Conservation (phyloP, 2,888 invertebrate species). For the Eudemis profundana region DNA sequence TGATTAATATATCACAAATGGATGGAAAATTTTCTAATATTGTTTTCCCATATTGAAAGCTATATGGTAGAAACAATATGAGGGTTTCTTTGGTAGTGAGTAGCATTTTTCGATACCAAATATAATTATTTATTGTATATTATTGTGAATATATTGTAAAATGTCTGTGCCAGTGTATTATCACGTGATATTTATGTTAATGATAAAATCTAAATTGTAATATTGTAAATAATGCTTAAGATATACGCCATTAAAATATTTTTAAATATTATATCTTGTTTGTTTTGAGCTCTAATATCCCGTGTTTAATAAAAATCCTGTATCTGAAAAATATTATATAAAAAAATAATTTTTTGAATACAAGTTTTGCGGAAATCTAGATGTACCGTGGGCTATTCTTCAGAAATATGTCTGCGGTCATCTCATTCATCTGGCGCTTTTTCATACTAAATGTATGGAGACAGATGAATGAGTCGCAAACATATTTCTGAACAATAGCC, state of each 20-base stretch:
- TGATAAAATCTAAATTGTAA: slow-evolving; percentile 20
- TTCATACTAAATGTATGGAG: too few species aligned
- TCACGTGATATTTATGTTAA: slow-evolving; percentile 43
- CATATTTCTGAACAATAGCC: too few species aligned
- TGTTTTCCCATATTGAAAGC: slow-evolving; percentile 2
- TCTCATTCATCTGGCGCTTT: too few species aligned
- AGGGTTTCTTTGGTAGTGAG: slow-evolving; percentile 5
- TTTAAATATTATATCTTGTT: slow-evolving; percentile 9
- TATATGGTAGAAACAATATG: neutral
- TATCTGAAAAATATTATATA: too few species aligned
- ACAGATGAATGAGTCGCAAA: too few species aligned
- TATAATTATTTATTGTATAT: slow-evolving; percentile 74
- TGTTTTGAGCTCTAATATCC: neutral
- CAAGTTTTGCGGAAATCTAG: too few species aligned
- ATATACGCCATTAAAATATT: slow-evolving; percentile 38
- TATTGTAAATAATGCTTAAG: slow-evolving; percentile 42
- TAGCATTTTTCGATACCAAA: slow-evolving; percentile 77
- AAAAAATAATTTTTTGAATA: too few species aligned
- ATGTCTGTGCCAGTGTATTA: slow-evolving; percentile 43
- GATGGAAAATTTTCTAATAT: neutral
- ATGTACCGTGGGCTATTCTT: too few species aligned
- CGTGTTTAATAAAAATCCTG: too few species aligned
- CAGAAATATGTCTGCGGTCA: too few species aligned
- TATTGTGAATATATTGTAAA: slow-evolving; percentile 48
- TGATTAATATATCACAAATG: too few species aligned